A percentile compares a stretch with the other conserved stretches of the same genome.
Evolutionary conservation across 1,140 invertebrate genomes (phyloP).

Genomic region (Micrasema minimum): DNA sequence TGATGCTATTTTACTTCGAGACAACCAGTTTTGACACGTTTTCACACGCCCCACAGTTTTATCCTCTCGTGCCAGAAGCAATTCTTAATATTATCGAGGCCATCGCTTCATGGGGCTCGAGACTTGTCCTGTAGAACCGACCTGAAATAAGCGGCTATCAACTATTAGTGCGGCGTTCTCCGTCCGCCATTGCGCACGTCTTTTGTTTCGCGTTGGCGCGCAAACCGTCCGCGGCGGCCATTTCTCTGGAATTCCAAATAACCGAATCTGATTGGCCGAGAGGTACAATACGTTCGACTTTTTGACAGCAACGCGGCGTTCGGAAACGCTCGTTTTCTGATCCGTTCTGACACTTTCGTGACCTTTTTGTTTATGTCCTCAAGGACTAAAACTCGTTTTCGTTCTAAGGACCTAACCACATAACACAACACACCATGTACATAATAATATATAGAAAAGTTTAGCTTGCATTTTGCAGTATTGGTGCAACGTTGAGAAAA

Average conservation of each 20-base stretch:
- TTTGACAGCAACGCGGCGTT: constrained; percentile 9
- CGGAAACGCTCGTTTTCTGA: constrained; percentile 2
- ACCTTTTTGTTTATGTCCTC: constrained; percentile 2
- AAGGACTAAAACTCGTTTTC: constrained; percentile 22
- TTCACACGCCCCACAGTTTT: constrained; percentile 7
- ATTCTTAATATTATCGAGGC: constrained; percentile 37
- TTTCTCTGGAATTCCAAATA: constrained; percentile 9
- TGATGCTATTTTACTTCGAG: too few species aligned
- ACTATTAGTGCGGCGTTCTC: constrained; percentile 11
- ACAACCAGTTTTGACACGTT: too few species aligned
- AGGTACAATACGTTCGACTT: neutral
- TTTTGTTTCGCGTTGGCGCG: constrained; percentile 7
- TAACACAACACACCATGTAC: neutral
- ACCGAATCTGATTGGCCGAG: neutral
- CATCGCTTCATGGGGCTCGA: constrained; percentile 28
- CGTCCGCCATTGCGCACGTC: constrained; percentile 28
- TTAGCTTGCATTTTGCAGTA: constrained; percentile 18
- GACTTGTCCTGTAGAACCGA: constrained; percentile 19
- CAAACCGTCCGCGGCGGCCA: constrained; percentile 18
- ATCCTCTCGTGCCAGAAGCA: constrained; percentile 19
- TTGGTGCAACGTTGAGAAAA: too few species aligned
- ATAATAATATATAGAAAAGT: constrained; percentile 6
- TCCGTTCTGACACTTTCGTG: constrained; percentile 9
- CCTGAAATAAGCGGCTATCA: constrained; percentile 4
- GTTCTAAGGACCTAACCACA: constrained; percentile 3